A percentile compares a stretch with the other conserved stretches of the same genome.
Evolutionary conservation across 2,797 vertebrate species (phyloP).

Genomic region (Myotis planiceps): DNA sequence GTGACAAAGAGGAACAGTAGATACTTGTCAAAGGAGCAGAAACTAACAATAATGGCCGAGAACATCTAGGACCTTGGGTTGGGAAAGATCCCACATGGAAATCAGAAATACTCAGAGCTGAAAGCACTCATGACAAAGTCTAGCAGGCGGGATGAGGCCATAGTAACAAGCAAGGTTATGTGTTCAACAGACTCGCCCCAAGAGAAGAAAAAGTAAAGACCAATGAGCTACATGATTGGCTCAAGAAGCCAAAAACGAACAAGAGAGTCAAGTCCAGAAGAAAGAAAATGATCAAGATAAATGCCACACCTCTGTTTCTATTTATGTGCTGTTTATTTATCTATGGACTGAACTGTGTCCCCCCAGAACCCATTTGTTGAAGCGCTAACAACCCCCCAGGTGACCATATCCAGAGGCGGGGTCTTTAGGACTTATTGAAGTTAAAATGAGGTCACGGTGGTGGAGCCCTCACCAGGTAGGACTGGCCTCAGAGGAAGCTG

Average conservation of each 20-base stretch:
- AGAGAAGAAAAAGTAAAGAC: neutral
- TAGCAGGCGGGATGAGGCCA: no score
- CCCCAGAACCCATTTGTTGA: neutral
- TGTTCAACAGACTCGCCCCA: neutral
- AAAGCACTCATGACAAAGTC: neutral
- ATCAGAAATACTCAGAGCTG: neutral
- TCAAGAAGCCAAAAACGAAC: neutral
- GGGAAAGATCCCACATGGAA: neutral
- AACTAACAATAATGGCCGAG: neutral
- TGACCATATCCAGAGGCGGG: neutral
- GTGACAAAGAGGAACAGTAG: neutral
- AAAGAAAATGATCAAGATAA: neutral
- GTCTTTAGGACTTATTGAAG: neutral
- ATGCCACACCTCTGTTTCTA: no score
- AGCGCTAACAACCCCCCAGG: no score
- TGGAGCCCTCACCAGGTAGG: neutral
- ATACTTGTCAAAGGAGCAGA: neutral
- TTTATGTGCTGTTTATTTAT: neutral
- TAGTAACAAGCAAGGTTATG: neutral
- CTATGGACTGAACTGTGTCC: neutral
- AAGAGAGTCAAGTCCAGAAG: neutral
- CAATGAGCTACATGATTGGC: neutral
- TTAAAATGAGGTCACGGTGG: neutral
- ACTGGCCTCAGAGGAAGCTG: neutral
- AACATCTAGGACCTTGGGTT: neutral